These are phyloP conservation scores for Lasioglossum marginatum DNA, from an alignment of 2,888 invertebrate species.

Conservation along the genomic window DNA sequence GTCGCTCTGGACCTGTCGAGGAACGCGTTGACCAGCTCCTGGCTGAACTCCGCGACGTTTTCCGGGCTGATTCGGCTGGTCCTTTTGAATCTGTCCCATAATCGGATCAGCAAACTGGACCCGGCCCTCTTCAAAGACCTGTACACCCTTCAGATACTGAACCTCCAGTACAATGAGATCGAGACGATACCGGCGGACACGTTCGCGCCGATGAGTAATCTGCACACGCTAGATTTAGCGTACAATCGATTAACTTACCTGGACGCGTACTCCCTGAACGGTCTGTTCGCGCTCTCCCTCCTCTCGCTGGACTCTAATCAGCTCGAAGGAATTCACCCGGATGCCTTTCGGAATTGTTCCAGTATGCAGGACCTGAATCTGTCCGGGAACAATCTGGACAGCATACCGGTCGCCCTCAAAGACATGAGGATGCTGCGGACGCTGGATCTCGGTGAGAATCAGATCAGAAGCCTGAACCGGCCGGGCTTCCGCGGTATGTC, in stretches of 20 bases:
- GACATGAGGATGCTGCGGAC: constrained; percentile 94
- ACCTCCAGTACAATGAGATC: constrained; percentile 93
- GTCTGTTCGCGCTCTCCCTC: constrained; percentile 93
- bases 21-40: constrained; percentile 94
- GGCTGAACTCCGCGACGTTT: constrained; percentile 94
- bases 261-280: constrained; percentile 94
- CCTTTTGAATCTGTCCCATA: constrained; percentile 93
- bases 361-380: constrained; percentile 95
- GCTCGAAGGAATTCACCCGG: constrained; percentile 93
- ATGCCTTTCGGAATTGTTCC: constrained; percentile 96
- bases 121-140: constrained; percentile 94
- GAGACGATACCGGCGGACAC: constrained; percentile 94
- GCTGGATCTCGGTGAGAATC: constrained; percentile 96
- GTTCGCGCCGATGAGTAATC: constrained; percentile 95
- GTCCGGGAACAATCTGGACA: constrained; percentile 93
- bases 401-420: constrained; percentile 92
- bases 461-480: constrained; percentile 92
- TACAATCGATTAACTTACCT: constrained; percentile 94
- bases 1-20: constrained; percentile 93
- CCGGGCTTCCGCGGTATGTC: constrained; percentile 93
- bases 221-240: constrained; percentile 94
- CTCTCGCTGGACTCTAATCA: constrained; percentile 94
- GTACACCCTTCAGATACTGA: constrained; percentile 95
- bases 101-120: constrained; percentile 92
- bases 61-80: constrained; percentile 95